These are phyloP conservation scores for Dermolepida albohirtum DNA, from an alignment of 2,888 invertebrate genomes.

Conservation along the genomic window DNA sequence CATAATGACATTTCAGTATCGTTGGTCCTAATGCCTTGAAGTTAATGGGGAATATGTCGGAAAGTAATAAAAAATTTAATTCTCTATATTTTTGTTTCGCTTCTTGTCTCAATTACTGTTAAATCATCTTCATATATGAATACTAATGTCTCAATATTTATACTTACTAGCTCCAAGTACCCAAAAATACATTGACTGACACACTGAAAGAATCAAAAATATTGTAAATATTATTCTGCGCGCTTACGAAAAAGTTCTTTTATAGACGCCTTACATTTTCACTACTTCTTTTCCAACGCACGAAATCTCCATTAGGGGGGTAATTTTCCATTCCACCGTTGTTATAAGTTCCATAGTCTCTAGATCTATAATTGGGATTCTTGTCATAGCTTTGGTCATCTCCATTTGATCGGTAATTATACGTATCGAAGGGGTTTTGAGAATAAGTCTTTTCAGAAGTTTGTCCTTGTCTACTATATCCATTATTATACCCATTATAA, in stretches of 20 bases:
- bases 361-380: neutral
- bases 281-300: slow-evolving; percentile 28
- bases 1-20: no score
- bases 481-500: no score
- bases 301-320: slow-evolving; percentile 8
- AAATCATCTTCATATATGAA: neutral
- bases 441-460: no score
- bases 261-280: slow-evolving; percentile 35
- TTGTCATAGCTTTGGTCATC: neutral
- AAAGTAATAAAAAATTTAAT: no score
- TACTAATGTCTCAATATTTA: neutral
- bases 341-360: no score
- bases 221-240: slow-evolving; percentile 14
- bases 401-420: slow-evolving; percentile 4
- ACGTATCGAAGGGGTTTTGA: neutral
- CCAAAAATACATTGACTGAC: slow-evolving; percentile 62
- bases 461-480: no score
- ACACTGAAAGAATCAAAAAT: slow-evolving; percentile 55
- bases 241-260: neutral
- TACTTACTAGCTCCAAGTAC: slow-evolving; percentile 61
- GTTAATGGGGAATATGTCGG: no score
- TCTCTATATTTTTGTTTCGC: no score
- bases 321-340: neutral
- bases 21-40: no score
- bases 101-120: no score